phyloP scores from a whole-genome alignment of 35 echinoderm and acorn worm species.

The Apostichopus parvimensis region DNA sequence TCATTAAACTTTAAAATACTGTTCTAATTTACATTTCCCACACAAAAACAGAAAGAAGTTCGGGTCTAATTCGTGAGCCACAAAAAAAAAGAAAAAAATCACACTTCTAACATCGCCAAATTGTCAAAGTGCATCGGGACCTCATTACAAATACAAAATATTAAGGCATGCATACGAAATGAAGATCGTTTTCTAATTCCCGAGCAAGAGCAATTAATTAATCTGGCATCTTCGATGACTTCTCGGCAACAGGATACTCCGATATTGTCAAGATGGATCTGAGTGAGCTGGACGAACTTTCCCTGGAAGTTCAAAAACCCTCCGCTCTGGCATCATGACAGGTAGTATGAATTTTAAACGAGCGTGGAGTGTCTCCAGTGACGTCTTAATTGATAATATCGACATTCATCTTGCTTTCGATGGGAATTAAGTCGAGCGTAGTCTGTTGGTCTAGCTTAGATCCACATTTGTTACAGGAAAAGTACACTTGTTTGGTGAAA shows the following conservation, averaged over 20 bases:
- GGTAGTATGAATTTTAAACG: conserved; percentile 50
- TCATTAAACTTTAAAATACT: conserved; percentile 48
- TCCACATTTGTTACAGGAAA: conserved; percentile 37
- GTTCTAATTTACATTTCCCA: conserved; percentile 34
- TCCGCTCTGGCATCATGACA: conserved; percentile 5
- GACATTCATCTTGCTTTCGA: conserved; percentile 39
- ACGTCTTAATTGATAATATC: conserved; percentile 52
- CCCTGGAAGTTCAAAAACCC: conserved; percentile 25
- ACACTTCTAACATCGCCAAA: not conserved
- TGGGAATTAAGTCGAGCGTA: conserved; percentile 41
- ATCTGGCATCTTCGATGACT: conserved; percentile 27
- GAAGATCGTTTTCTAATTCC: not conserved
- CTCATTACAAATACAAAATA: conserved; percentile 40
- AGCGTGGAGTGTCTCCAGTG: conserved; percentile 6
- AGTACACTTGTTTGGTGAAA: conserved; percentile 41
- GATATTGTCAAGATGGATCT: not conserved
- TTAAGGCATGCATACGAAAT: conserved; percentile 48
- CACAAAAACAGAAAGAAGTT: not conserved
- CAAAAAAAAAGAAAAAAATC: conserved; percentile 1
- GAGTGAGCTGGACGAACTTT: conserved; percentile 15
- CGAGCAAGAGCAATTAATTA: conserved; percentile 12
- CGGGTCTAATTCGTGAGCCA: not conserved
- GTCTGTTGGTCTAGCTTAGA: conserved; percentile 36
- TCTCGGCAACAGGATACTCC: conserved; percentile 27
- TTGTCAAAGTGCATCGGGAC: conserved; percentile 15